Conservation (phyloP, 2,797 vertebrate species). For the Melanogrammus aeglefinus region DNA sequence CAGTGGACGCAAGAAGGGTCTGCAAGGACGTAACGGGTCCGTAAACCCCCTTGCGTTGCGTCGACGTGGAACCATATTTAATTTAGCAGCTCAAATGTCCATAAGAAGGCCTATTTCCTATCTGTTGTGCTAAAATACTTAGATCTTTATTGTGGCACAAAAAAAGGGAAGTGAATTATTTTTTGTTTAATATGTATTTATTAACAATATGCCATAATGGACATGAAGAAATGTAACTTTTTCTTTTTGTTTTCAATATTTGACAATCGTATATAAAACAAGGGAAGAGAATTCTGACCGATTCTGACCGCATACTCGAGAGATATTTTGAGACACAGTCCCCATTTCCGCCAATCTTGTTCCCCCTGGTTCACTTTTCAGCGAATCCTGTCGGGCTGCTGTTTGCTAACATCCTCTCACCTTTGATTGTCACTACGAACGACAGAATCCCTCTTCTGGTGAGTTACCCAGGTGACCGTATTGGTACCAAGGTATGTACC, state of each 20-base stretch:
- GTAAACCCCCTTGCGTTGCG: too few relatives aligned
- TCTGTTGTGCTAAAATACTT: neutral
- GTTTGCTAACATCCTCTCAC: conserved; percentile 84
- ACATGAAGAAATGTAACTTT: too few relatives aligned
- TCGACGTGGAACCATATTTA: too few relatives aligned
- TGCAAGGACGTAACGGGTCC: too few relatives aligned
- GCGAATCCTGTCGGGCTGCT: conserved; percentile 92
- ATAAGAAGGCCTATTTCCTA: neutral
- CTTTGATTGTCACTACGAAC: conserved; percentile 66
- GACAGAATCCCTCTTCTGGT: conserved; percentile 79
- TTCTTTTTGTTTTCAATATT: too few relatives aligned
- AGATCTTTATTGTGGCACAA: neutral
- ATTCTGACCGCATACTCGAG: too few relatives aligned
- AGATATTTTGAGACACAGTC: neutral
- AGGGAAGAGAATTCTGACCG: neutral
- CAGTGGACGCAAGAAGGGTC: too few relatives aligned
- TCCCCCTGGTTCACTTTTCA: conserved; percentile 55
- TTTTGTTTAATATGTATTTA: too few relatives aligned
- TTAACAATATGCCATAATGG: too few relatives aligned
- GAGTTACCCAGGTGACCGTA: conserved; percentile 43
- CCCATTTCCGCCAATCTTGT: neutral
- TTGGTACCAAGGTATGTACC: neutral
- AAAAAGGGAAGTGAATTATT: too few relatives aligned
- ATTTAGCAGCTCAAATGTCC: neutral
- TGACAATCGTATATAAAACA: too few relatives aligned